These are phyloP conservation scores for Cardinalis cardinalis DNA, from an alignment of 2,113 vertebrate genomes.

Conservation along the genomic window DNA sequence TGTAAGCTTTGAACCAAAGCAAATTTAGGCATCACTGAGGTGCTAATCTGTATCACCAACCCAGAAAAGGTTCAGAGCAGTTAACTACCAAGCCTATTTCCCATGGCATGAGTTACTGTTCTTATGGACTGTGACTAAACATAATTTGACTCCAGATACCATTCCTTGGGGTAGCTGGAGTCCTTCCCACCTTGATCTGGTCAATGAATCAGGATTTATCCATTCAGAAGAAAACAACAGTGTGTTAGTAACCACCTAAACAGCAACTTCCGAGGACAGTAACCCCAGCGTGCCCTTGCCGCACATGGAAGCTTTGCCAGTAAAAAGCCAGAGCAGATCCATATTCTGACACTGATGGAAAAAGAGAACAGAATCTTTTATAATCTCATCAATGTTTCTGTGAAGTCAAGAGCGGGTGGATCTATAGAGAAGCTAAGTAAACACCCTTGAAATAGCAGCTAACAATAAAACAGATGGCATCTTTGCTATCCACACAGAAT, in stretches of 20 bases:
- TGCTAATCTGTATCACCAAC: background rate
- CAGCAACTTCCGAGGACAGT: fast-evolving
- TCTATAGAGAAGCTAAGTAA: background rate
- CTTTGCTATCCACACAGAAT: background rate
- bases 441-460: background rate
- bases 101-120: background rate
- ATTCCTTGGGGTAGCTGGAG: background rate
- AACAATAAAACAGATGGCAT: background rate
- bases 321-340: background rate
- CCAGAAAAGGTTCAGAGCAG: background rate
- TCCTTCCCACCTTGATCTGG: background rate
- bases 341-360: background rate
- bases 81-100: background rate
- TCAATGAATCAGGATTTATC: background rate
- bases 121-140: background rate
- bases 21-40: background rate
- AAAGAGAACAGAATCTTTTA: background rate
- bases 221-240: background rate
- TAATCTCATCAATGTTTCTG: background rate
- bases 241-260: background rate
- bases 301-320: background rate
- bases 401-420: background rate
- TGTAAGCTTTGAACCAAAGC: background rate
- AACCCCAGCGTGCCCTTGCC: fast-evolving
- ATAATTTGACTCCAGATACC: background rate